Evolutionary conservation across 2,797 vertebrate species (phyloP).

Genomic region (Lateolabrax maculatus): DNA sequence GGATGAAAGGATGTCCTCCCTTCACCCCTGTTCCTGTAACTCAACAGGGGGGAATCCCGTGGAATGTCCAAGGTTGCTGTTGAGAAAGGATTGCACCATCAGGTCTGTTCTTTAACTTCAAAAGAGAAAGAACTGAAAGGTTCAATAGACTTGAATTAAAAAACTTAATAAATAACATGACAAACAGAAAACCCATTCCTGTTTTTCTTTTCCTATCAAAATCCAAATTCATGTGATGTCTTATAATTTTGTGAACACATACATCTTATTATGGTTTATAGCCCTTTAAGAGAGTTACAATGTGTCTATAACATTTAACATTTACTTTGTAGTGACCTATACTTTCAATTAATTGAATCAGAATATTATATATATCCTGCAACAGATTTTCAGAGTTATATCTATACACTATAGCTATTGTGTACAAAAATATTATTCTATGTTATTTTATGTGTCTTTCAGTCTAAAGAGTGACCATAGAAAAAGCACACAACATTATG

Average conservation of each 20-base stretch:
- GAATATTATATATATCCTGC: no score
- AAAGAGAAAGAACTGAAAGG: background rate
- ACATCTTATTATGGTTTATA: no score
- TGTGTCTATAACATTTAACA: background rate
- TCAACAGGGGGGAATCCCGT: conserved; percentile 1
- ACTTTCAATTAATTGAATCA: background rate
- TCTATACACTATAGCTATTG: no score
- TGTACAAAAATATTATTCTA: background rate
- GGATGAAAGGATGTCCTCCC: conserved; percentile 4
- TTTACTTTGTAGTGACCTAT: no score
- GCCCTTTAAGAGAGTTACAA: background rate
- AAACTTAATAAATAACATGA: background rate
- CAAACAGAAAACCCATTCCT: background rate
- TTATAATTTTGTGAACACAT: no score
- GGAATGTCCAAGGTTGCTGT: background rate
- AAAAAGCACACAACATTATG: background rate
- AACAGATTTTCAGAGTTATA: background rate
- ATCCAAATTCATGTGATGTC: background rate
- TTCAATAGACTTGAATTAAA: background rate
- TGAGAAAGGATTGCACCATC: conserved; percentile 36
- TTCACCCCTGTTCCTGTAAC: background rate
- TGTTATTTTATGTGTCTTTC: background rate
- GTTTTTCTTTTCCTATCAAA: background rate
- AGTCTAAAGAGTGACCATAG: background rate
- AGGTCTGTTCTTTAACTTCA: background rate